Conservation (phyloP, 2,797 vertebrate species). For the Lithobates sylvaticus region DNA sequence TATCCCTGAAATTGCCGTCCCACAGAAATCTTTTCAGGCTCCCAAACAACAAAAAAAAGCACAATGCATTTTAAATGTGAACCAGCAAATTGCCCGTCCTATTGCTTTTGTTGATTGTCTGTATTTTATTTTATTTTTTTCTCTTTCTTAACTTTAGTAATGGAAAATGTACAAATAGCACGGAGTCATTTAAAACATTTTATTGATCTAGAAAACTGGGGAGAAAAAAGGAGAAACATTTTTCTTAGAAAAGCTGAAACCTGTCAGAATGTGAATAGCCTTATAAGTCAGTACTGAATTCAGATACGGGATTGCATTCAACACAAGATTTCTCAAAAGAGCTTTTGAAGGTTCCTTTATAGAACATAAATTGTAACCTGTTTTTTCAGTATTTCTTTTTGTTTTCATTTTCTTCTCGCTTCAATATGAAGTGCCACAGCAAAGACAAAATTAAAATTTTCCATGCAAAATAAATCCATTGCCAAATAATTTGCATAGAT, state of each 20-base stretch:
- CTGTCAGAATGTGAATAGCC: conserved; percentile 21
- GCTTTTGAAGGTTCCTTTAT: neutral
- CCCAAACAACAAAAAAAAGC: conserved; percentile 17
- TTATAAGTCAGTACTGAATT: neutral
- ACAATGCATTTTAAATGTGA: conserved; percentile 44
- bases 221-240: conserved; percentile 1
- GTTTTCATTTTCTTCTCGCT: neutral
- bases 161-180: conserved; percentile 45
- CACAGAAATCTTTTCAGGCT: conserved; percentile 22
- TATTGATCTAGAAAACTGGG: conserved; percentile 38
- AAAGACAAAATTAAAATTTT: neutral
- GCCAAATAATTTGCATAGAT: neutral
- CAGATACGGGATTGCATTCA: neutral
- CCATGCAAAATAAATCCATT: neutral
- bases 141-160: conserved; percentile 19
- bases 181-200: conserved; percentile 26
- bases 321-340: neutral
- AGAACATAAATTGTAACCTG: neutral
- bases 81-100: conserved; percentile 32
- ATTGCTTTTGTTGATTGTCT: conserved; percentile 23
- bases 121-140: conserved; percentile 30
- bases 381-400: neutral
- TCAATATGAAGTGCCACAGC: neutral
- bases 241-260: neutral
- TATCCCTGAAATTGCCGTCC: conserved; percentile 28